A percentile compares a stretch with the other conserved stretches of the same genome.
Conservation (phyloP, 2,888 invertebrate genomes). For the Agonopterix heracliana region DNA sequence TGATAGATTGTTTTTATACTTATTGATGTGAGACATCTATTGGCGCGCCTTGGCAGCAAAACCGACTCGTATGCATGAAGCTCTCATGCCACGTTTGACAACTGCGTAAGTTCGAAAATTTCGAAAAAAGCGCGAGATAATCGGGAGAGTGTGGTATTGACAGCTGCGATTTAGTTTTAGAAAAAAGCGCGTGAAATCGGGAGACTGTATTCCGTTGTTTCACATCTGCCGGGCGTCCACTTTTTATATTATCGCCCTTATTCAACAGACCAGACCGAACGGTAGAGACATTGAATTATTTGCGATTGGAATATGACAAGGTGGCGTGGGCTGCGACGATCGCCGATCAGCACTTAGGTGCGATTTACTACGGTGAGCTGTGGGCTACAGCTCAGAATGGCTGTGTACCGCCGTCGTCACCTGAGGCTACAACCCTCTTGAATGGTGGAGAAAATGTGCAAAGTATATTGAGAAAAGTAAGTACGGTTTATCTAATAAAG, state of each 20-base stretch:
- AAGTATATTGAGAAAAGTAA: slow-evolving; percentile 77
- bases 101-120: too few relatives aligned
- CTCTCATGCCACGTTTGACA: too few relatives aligned
- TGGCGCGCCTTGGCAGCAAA: too few relatives aligned
- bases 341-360: slow-evolving; percentile 84
- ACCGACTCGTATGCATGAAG: too few relatives aligned
- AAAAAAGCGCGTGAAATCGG: too few relatives aligned
- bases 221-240: too few relatives aligned
- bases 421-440: slow-evolving; percentile 49
- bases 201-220: too few relatives aligned
- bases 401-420: slow-evolving; percentile 46
- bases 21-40: too few relatives aligned
- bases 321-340: slow-evolving; percentile 85
- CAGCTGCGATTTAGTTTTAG: too few relatives aligned
- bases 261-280: slow-evolving; percentile 25
- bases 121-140: too few relatives aligned
- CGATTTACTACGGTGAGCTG: slow-evolving; percentile 85
- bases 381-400: slow-evolving; percentile 58
- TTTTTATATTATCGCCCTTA: neutral
- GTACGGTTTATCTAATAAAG: slow-evolving; percentile 5
- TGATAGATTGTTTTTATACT: too few relatives aligned
- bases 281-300: slow-evolving; percentile 42
- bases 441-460: slow-evolving; percentile 70
- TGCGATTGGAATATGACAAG: slow-evolving; percentile 83
- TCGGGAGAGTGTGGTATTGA: too few relatives aligned